Conservation (phyloP, 2,888 invertebrate genomes). For the Drosophila nr. perissopoda region DNA sequence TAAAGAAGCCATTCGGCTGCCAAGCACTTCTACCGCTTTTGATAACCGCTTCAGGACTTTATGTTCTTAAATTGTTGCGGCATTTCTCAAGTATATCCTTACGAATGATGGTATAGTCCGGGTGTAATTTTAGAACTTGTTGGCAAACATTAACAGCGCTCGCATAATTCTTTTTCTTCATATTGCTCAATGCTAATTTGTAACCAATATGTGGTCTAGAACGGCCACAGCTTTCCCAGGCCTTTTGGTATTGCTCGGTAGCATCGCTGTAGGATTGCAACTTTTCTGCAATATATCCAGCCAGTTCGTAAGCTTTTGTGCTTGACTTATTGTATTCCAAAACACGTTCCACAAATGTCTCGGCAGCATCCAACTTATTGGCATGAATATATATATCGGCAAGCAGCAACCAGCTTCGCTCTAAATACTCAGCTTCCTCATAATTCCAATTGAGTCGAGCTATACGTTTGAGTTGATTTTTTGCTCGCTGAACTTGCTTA, state of each 20-base stretch:
- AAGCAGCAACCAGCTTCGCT: constrained; percentile 97
- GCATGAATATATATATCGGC: constrained; percentile 94
- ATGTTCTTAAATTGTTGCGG: constrained; percentile 90
- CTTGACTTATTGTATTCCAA: constrained; percentile 94
- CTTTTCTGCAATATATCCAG: constrained; percentile 94
- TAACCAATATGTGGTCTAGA: constrained; percentile 95
- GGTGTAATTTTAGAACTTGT: constrained; percentile 91
- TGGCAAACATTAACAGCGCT: constrained; percentile 97
- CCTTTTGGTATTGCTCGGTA: constrained; percentile 91
- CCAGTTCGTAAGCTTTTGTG: constrained; percentile 94
- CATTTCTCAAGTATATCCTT: constrained; percentile 98
- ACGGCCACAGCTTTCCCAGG: constrained; percentile 94
- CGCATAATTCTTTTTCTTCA: constrained; percentile 94
- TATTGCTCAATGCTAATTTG: constrained; percentile 95
- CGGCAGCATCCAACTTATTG: constrained; percentile 94
- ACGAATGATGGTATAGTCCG: constrained; percentile 95
- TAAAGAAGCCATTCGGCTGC: background rate
- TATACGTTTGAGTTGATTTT: constrained; percentile 96
- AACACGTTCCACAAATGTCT: constrained; percentile 91
- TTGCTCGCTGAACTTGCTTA: constrained; percentile 95
- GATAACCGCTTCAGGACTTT: constrained; percentile 48
- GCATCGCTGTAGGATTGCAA: constrained; percentile 96
- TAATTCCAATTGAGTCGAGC: constrained; percentile 95
- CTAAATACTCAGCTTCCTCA: constrained; percentile 97
- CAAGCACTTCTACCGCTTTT: background rate